Percentiles rank a stretch among this genome's conserved stretches.
These are phyloP conservation scores for Drosophila anomalata DNA, from an alignment of 2,888 invertebrate species.

Conservation along the genomic window DNA sequence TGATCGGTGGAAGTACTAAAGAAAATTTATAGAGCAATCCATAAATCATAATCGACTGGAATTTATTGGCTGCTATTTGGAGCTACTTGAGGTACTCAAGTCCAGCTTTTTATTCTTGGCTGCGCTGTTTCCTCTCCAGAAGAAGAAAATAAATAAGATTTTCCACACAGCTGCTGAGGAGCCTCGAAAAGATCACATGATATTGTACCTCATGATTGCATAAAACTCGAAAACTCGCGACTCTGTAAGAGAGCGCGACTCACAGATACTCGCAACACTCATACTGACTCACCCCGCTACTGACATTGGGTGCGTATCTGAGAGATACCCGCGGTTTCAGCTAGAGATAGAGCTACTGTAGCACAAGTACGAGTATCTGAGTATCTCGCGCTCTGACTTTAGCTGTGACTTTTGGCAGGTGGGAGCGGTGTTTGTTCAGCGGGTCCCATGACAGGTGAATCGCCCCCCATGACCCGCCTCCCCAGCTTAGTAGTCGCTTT, in stretches of 20 bases:
- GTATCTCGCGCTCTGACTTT: slow-evolving; percentile 37
- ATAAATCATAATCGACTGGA: slow-evolving; percentile 70
- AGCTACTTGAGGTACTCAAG: slow-evolving; percentile 26
- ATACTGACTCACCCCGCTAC: slow-evolving; percentile 21
- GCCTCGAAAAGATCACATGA: slow-evolving; percentile 58
- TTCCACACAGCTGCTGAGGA: slow-evolving; percentile 16
- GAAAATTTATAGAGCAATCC: slow-evolving; percentile 41
- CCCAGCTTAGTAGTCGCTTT: slow-evolving; percentile 14
- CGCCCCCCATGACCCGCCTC: slow-evolving; percentile 4
- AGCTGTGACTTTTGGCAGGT: slow-evolving; percentile 43
- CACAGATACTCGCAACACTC: slow-evolving; percentile 39
- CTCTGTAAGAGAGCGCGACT: slow-evolving; percentile 53
- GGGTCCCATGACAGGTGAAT: slow-evolving; percentile 60
- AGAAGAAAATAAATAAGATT: slow-evolving; percentile 5
- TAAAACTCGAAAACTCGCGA: slow-evolving; percentile 68
- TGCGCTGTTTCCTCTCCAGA: slow-evolving; percentile 24
- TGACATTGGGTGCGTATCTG: slow-evolving; percentile 55
- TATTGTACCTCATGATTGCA: slow-evolving; percentile 58
- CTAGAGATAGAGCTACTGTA: slow-evolving; percentile 44
- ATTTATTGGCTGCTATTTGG: slow-evolving; percentile 46
- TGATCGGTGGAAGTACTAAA: slow-evolving; percentile 59
- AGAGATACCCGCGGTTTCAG: slow-evolving; percentile 51
- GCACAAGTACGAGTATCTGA: slow-evolving; percentile 27
- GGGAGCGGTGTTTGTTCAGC: slow-evolving; percentile 46
- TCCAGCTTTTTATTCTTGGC: slow-evolving; percentile 3